These are phyloP conservation scores for Quadroppia sp. DNA, from an alignment of 2,888 invertebrate species.

Conservation along the genomic window DNA sequence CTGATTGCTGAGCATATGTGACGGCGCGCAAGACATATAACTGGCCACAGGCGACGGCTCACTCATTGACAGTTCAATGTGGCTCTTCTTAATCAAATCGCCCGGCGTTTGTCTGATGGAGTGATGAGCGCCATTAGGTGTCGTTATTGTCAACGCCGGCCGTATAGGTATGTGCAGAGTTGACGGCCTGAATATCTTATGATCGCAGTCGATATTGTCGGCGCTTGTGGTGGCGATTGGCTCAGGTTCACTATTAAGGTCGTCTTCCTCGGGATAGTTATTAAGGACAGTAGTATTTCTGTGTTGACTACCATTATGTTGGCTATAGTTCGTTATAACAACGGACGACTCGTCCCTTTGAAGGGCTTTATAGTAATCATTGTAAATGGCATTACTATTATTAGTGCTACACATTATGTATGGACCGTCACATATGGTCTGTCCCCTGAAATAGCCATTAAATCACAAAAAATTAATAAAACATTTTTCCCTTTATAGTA, in stretches of 20 bases:
- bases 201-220: background rate
- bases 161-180: background rate
- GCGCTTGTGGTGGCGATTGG: background rate
- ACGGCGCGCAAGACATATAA: background rate
- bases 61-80: background rate
- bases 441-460: too few species aligned
- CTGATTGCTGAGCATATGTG: background rate
- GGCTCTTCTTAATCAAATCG: background rate
- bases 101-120: background rate
- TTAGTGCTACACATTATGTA: too few species aligned
- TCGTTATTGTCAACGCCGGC: background rate
- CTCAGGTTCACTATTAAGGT: too few species aligned
- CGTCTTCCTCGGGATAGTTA: background rate
- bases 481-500: too few species aligned
- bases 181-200: background rate
- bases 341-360: background rate
- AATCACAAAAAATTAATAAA: too few species aligned
- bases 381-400: conserved; percentile 5
- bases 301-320: too few species aligned
- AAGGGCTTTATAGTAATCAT: conserved; percentile 25
- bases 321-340: background rate
- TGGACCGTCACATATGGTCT: too few species aligned
- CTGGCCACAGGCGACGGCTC: background rate
- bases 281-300: background rate
- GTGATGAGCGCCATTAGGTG: conserved; percentile 12